These are phyloP conservation scores for Monopis laevigella DNA, from an alignment of 2,888 invertebrate genomes.

Conservation along the genomic window DNA sequence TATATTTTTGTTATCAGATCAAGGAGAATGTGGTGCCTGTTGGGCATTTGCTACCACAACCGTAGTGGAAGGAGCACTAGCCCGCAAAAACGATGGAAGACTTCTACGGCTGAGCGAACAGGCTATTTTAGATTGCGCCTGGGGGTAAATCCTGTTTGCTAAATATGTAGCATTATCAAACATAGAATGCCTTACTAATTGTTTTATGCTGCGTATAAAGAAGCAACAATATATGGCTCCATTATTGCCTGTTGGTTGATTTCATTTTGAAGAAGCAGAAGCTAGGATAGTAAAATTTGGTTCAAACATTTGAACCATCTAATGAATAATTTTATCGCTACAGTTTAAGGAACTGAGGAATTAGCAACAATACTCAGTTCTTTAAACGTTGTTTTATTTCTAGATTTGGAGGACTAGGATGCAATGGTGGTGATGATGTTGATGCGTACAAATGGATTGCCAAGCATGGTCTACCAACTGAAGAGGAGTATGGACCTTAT, in stretches of 20 bases:
- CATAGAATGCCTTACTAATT: too few relatives aligned
- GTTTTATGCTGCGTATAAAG: too few relatives aligned
- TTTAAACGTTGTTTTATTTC: conserved; percentile 16
- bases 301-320: too few relatives aligned
- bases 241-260: too few relatives aligned
- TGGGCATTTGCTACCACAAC: conserved; percentile 44
- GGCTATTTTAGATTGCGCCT: conserved; percentile 46
- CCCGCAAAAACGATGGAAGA: conserved; percentile 37
- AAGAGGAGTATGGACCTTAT: conserved; percentile 89
- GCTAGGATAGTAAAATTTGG: too few relatives aligned
- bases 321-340: too few relatives aligned
- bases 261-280: too few relatives aligned
- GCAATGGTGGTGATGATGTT: conserved; percentile 91
- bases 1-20: conserved; percentile 27
- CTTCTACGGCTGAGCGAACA: conserved; percentile 40
- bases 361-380: too few relatives aligned
- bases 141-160: conserved; percentile 38
- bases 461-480: conserved; percentile 80
- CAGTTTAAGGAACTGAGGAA: too few relatives aligned
- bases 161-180: too few relatives aligned
- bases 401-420: conserved; percentile 82
- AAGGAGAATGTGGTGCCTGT: conserved; percentile 39
- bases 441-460: conserved; percentile 89
- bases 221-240: too few relatives aligned
- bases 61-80: conserved; percentile 43